Evolutionary conservation across 2,888 invertebrate genomes (phyloP).

Genomic region (Halictus quadricinctus): DNA sequence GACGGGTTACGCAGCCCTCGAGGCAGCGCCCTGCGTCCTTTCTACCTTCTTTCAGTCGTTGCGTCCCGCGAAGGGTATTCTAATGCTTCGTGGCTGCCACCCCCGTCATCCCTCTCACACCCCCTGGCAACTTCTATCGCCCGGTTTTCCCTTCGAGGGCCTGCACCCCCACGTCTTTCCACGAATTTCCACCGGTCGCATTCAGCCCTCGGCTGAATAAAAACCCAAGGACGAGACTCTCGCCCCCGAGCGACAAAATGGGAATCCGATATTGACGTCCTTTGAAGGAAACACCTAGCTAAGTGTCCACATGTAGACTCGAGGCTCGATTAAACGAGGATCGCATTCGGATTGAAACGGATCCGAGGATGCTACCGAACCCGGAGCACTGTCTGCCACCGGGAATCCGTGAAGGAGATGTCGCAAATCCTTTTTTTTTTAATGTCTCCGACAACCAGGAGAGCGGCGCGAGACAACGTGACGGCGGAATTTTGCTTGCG

Average conservation of each 20-base stretch:
- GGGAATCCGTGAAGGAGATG: background rate
- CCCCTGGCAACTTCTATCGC: conserved; percentile 28
- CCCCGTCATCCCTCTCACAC: conserved; percentile 17
- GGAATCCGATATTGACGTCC: conserved; percentile 72
- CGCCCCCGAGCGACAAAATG: conserved; percentile 58
- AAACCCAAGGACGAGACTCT: conserved; percentile 57
- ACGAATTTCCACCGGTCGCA: conserved; percentile 36
- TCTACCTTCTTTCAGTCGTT: conserved; percentile 55
- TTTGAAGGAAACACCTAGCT: conserved; percentile 49
- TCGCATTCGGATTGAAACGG: conserved; percentile 18
- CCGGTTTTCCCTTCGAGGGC: background rate
- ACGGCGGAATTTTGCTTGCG: background rate
- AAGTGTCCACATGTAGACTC: conserved; percentile 51
- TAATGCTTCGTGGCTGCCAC: conserved; percentile 71
- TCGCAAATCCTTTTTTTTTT: background rate
- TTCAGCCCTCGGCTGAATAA: conserved; percentile 55
- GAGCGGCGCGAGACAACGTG: background rate
- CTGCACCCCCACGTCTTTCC: conserved; percentile 6
- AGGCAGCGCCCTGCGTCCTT: conserved; percentile 49
- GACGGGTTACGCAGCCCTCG: conserved; percentile 60
- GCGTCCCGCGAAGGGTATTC: conserved; percentile 65
- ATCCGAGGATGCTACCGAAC: background rate
- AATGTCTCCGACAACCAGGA: background rate
- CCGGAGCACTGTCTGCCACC: background rate
- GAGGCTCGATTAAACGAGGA: conserved; percentile 20